Evolutionary conservation across 2,888 invertebrate genomes (phyloP), one percentile per base, ranked within the genome.

Genomic region (Apotomis capreana): DNA sequence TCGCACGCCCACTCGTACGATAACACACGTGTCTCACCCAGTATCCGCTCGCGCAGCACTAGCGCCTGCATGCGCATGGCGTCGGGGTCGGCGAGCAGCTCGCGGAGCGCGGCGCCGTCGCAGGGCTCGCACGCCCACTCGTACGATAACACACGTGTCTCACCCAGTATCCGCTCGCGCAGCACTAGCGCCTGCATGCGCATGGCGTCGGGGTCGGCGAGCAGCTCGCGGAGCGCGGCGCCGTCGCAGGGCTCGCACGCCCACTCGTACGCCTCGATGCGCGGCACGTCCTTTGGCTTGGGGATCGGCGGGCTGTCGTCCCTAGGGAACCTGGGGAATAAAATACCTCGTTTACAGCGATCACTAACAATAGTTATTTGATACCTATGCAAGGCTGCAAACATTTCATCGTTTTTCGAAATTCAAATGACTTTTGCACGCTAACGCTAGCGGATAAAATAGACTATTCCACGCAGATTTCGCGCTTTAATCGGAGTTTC

Each of bases 61-160:
- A 99, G 89, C 0, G 97, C 97, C 86, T 98, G 99, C 98, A 99
- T 99, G 81, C 98, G 94, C 97, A 99, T 98, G 78, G 97, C 97
- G 86, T 99, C 99, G 0, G 98, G 98, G 90, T 99, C 98, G 6
- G 97, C 96, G 69, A 98, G 95, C 61, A 99, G 90, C 77, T 97
- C 97, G 77, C 98, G 97, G 59, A 99, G 89, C 74, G 97, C 96
- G 68, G 96, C 96, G 61, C 95, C 91, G 78, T 96, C 96, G 77
- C 95, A 94, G 12, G 98, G 97, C 90, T 99, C 99, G 65, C 95
- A 94, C 0, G 96, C 96, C 87, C 95, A 96, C 85, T 98, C 98
- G 87, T 99, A 99, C 0, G 99, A 26, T 26, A 26, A 26, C 26
- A 2, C 1, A 26, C 26, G 26, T 26, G 26, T 26, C 26, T 82